A percentile compares a stretch with the other conserved stretches of the same genome.
Evolutionary conservation across 1,140 invertebrate genomes (phyloP).

Genomic region (Callitettix versicolor): DNA sequence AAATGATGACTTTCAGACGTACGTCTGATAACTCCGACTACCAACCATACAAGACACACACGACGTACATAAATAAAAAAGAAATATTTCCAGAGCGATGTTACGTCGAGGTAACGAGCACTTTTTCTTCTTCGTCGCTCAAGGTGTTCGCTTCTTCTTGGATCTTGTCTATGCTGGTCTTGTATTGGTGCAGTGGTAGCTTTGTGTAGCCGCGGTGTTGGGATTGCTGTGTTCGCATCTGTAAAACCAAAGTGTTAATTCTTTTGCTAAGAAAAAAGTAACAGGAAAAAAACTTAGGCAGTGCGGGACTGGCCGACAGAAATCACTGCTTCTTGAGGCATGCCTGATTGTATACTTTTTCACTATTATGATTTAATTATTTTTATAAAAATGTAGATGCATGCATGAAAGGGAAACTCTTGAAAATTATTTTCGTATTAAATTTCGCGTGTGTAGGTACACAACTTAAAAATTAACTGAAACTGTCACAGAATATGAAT

Average conservation of each 20-base stretch:
- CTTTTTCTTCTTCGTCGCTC: not conserved
- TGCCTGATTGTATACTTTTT: not conserved
- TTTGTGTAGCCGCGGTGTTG: slow-evolving; percentile 4
- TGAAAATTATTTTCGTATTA: no score
- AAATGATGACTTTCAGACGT: no score
- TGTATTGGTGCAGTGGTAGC: slow-evolving; percentile 4
- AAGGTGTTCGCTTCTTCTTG: not conserved
- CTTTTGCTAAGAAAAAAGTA: not conserved
- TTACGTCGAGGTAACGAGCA: slow-evolving; percentile 7
- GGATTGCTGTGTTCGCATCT: slow-evolving; percentile 1
- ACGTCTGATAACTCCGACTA: no score
- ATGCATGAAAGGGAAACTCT: no score
- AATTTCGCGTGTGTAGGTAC: not conserved
- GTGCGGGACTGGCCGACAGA: no score
- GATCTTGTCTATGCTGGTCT: not conserved
- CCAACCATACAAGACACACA: no score
- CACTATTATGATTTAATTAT: no score
- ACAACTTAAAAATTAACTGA: no score
- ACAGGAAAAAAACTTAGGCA: not conserved
- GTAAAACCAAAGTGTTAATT: not conserved
- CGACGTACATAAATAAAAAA: no score
- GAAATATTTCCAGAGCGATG: not conserved
- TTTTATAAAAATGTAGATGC: no score
- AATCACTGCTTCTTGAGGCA: not conserved
- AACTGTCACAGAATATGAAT: no score